Evolutionary conservation across 2,888 invertebrate genomes (phyloP).

Genomic region (Andricus quercusramuli): DNA sequence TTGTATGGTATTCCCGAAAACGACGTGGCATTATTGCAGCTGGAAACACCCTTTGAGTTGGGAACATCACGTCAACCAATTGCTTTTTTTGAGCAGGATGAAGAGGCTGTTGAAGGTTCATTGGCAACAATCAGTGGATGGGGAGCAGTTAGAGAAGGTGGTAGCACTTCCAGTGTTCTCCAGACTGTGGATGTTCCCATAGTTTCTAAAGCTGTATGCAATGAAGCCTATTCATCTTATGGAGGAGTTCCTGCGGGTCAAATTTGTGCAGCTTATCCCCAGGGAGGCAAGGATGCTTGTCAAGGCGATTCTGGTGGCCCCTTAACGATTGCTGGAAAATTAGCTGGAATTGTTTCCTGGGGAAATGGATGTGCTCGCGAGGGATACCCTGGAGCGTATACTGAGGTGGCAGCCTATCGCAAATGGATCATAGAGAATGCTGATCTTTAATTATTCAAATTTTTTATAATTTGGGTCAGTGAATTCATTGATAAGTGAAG

Average conservation of each 20-base stretch:
- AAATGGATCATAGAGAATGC: conserved; percentile 55
- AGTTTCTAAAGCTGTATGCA: conserved; percentile 79
- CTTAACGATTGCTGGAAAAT: conserved; percentile 75
- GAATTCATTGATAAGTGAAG: no score
- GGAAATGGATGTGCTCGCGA: conserved; percentile 81
- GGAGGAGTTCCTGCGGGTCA: conserved; percentile 69
- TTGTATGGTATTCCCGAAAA: conserved; percentile 63
- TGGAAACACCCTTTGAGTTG: conserved; percentile 78
- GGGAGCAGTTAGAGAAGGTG: conserved; percentile 61
- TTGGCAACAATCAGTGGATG: conserved; percentile 63
- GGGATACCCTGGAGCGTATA: conserved; percentile 77
- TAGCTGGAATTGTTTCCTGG: conserved; percentile 80
- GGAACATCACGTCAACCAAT: conserved; percentile 79
- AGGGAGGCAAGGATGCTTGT: conserved; percentile 80
- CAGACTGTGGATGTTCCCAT: conserved; percentile 81
- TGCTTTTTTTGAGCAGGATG: conserved; percentile 75
- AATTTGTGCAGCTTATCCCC: conserved; percentile 82
- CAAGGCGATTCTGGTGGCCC: conserved; percentile 81
- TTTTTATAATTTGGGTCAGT: no score
- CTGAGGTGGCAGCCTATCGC: conserved; percentile 80
- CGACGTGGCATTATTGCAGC: conserved; percentile 81
- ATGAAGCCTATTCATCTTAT: conserved; percentile 76
- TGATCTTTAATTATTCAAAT: conserved; percentile 40
- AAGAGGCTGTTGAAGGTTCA: conserved; percentile 57
- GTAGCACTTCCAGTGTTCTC: conserved; percentile 64